phyloP scores from a whole-genome alignment of 1,140 invertebrate species.

The Linepithema humile region DNA sequence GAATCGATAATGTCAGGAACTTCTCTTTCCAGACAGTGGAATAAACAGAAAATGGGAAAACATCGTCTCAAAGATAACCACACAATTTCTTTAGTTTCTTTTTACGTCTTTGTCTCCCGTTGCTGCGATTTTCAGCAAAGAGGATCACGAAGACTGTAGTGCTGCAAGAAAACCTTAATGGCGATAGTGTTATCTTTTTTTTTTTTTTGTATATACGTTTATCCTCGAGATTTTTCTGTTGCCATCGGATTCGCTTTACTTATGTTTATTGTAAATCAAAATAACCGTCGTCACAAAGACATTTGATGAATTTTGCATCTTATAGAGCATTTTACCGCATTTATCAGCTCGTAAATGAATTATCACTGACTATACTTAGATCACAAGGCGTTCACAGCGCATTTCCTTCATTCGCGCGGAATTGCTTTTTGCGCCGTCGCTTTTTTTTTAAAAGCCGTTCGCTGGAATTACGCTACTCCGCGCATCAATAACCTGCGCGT shows the following conservation, averaged over 20 bases:
- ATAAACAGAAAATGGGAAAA: constrained; percentile 20
- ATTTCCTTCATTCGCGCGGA: neutral
- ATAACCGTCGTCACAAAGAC: constrained; percentile 7
- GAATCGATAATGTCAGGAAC: constrained; percentile 11
- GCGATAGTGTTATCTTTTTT: neutral
- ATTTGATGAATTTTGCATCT: constrained; percentile 23
- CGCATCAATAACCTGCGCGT: neutral
- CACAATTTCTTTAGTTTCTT: constrained; percentile 6
- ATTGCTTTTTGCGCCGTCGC: neutral
- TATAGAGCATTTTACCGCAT: constrained; percentile 12
- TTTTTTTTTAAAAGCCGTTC: neutral
- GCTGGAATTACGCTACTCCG: neutral
- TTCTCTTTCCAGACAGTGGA: neutral
- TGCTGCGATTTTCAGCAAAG: constrained; percentile 37
- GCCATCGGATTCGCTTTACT: constrained; percentile 12
- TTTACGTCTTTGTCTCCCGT: constrained; percentile 12
- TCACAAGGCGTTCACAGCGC: neutral
- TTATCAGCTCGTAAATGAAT: constrained; percentile 42
- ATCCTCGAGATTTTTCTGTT: constrained; percentile 25
- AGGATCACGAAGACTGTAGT: constrained; percentile 6
- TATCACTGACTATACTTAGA: neutral
- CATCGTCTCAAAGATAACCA: constrained; percentile 12
- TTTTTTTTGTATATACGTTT: constrained; percentile 18
- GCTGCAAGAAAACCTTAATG: constrained; percentile 18
- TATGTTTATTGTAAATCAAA: constrained; percentile 10